These are phyloP conservation scores for Apus apus DNA, from an alignment of 2,113 vertebrate species.

Conservation along the genomic window DNA sequence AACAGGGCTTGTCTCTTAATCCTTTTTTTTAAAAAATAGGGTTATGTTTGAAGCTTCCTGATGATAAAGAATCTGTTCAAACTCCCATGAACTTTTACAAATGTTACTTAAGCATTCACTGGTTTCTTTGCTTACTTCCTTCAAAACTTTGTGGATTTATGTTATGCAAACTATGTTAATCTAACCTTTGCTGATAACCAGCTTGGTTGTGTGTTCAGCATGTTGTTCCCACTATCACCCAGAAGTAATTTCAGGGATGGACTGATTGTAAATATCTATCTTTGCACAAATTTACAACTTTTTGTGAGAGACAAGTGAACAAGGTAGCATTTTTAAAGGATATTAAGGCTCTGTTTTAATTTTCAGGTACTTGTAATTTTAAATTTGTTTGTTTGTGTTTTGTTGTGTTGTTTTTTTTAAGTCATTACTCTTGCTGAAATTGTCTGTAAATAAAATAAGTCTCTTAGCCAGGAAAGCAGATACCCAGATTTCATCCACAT, in stretches of 20 bases:
- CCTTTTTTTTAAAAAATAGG: not conserved
- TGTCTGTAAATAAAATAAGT: not conserved
- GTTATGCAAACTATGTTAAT: constrained; percentile 10
- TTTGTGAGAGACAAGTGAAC: not conserved
- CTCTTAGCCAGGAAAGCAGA: not conserved
- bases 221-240: not conserved
- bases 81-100: constrained; percentile 44
- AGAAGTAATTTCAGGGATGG: not conserved
- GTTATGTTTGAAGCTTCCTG: not conserved
- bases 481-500: not conserved
- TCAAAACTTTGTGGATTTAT: constrained; percentile 31
- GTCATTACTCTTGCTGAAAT: not conserved
- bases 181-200: constrained; percentile 27
- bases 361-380: not conserved
- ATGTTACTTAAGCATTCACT: constrained; percentile 41
- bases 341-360: not conserved
- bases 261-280: not conserved
- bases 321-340: not conserved
- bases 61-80: constrained; percentile 37
- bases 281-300: not conserved
- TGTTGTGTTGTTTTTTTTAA: not conserved
- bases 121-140: constrained; percentile 57
- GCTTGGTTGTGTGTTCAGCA: not conserved
- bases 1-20: constrained; percentile 37
- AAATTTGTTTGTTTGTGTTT: too few species aligned